Percentiles rank a stretch among this genome's conserved stretches.
phyloP scores from a whole-genome alignment of 2,113 vertebrate species.

The Poecilia latipinna region DNA sequence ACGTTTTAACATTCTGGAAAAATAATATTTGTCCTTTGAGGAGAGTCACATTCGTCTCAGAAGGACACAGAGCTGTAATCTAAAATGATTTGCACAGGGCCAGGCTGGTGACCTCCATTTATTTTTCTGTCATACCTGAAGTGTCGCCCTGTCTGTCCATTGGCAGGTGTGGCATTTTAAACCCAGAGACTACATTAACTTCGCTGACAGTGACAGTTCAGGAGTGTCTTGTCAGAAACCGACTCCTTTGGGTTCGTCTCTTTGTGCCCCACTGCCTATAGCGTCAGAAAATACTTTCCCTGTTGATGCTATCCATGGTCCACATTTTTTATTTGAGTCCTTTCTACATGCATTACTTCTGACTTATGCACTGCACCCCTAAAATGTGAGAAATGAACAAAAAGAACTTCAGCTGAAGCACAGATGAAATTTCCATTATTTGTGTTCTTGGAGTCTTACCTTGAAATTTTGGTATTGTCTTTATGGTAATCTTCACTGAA shows the following conservation, averaged over 20 bases:
- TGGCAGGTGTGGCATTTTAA: background rate
- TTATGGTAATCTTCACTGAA: slow-evolving; percentile 30
- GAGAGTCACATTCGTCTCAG: background rate
- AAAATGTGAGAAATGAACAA: slow-evolving; percentile 17
- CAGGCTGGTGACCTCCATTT: slow-evolving; percentile 3
- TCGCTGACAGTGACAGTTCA: slow-evolving; percentile 20
- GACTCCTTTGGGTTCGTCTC: slow-evolving; percentile 29
- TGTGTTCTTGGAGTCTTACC: slow-evolving; percentile 14
- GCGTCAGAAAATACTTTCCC: slow-evolving; percentile 16
- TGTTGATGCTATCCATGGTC: slow-evolving; percentile 1
- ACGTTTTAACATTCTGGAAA: background rate
- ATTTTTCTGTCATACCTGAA: slow-evolving; percentile 1
- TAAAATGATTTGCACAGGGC: background rate
- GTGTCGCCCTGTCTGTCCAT: background rate
- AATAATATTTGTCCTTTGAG: background rate
- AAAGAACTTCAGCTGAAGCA: slow-evolving; percentile 5
- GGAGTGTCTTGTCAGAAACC: slow-evolving; percentile 49
- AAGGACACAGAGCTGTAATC: background rate
- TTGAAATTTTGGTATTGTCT: slow-evolving; percentile 38
- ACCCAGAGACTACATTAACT: slow-evolving; percentile 22
- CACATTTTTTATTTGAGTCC: slow-evolving; percentile 15
- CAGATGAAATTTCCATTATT: slow-evolving; percentile 16
- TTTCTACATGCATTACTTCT: background rate
- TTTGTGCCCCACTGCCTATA: slow-evolving; percentile 26
- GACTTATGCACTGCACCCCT: background rate